Conservation (phyloP, 2,797 vertebrate species). For the Nyctalus aviator region DNA sequence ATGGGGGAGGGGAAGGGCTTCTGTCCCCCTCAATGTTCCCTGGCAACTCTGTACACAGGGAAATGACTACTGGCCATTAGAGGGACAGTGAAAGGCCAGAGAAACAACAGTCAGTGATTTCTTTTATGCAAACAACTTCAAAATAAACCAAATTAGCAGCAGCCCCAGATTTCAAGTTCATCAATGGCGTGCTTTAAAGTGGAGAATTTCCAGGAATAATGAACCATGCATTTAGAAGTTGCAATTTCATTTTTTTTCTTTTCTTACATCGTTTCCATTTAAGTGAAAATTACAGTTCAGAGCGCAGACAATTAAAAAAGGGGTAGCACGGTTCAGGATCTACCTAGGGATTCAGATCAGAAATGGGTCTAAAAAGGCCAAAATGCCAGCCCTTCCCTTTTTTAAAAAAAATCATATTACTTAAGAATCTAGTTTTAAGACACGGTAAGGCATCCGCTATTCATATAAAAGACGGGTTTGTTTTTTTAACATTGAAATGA, state of each 20-base stretch:
- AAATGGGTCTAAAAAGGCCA: too few species aligned
- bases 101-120: background rate
- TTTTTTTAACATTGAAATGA: background rate
- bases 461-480: background rate
- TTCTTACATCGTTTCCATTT: background rate
- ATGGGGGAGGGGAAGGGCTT: rapidly evolving
- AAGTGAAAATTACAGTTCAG: background rate
- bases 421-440: background rate
- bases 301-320: background rate
- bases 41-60: background rate
- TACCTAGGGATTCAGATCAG: background rate
- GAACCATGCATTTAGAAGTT: background rate
- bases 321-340: background rate
- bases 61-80: background rate
- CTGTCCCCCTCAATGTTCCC: background rate
- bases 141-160: background rate
- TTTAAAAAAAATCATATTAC: background rate
- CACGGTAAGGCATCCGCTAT: background rate
- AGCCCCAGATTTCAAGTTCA: background rate
- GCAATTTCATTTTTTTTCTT: background rate
- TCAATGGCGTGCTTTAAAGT: background rate
- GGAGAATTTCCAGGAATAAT: background rate
- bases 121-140: background rate
- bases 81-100: background rate
- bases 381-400: background rate